Base-by-base conservation (phyloP, 1,140 invertebrate genomes). In the Adoxophyes honmai region DNA sequence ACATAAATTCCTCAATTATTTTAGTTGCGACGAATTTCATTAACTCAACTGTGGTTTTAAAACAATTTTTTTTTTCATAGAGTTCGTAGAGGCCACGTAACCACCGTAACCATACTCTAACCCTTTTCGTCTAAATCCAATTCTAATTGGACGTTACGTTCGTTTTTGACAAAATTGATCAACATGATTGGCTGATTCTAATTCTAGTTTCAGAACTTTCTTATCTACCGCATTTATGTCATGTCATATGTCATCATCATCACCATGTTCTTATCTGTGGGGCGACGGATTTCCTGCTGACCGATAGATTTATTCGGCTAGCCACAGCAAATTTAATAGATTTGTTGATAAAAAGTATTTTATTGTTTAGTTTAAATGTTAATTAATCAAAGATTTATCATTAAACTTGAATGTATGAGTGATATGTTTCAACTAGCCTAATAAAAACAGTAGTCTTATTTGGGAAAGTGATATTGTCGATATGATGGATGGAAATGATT, bases 401-500 rank as follows among this genome's bases (percentile, higher is more conserved):
- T 10, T 21, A 28, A 6, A 28, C n/a, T 48, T 21, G 42, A 33
- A 48, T n/a, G 16, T 28, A 11, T n/a, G 11, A 13, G 42, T 48
- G 28, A 48, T 48, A 18, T 48, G 16, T 48, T 28, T 28, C 18
- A 13, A 48, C 42, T 28, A 48, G 42, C 21, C 42, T 7, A 28
- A 48, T 4, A 28, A 48, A n/a, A 48, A 48, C 21, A n/a, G 18
- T 28, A 48, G 10, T 11, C 21, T n/a, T 18, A 59, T 44, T 52
- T 36, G 21, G 51, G 33, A 21, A 59, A 55, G 42, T 60, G 55
- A 39, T 57, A 61, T 42, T 54, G 60, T 63, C 52, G 83, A 77
- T 78, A 90, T 88, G 83, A 92, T 91, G 91, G 90, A 91, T 71
- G 90, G 90, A 70, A 83, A 84, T 73, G 91, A 91, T 84, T 78